Base-by-base conservation (phyloP, 2,797 vertebrate species). In the Poliocrania exsul region DNA sequence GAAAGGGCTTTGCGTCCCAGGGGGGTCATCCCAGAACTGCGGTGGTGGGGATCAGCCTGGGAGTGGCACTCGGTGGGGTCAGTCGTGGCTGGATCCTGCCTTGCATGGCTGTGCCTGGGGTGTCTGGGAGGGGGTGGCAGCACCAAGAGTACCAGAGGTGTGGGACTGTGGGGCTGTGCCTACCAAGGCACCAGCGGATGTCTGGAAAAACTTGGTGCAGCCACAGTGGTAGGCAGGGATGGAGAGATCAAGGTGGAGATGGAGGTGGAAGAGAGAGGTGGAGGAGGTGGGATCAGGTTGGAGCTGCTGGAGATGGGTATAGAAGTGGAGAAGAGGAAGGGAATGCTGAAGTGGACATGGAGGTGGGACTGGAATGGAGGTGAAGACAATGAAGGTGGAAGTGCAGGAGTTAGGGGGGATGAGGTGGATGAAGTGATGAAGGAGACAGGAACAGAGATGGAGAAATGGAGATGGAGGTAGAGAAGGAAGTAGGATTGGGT, bases 161-260 rank as follows among this genome's bases (percentile, higher is more conserved):
- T 16, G 40, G 69, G n/a, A 42, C 14, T 15, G 37, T 17, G 78
- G 42, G 38, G 77, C 25, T 31, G 13, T 49, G 61, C 20, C 33
- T 21, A 5, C 9, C 19, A 3, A 13, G 51, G 7, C 23, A 26
- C 1, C 17, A 56, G 3, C 2, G 8, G 9, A 31, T 21, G 37
- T 16, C 33, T 19, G 54, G 49, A 44, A 65, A 57, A 47, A 18
- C 8, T 0, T 33, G 25, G n/a, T 46, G 54, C 29, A n/a, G 53
- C 29, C 42, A 47, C 49, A 17, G n/a, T 0, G 1, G 53, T 12
- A 37, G n/a, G 23, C 28, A 21, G 31, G 10, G 37, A 8, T 13
- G 44, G 67, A 51, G 28, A 10, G 16, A 51, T 51, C 50, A 18
- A 64, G n/a, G 9, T 29, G 44, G 26, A 37, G 44, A 51, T 16